These are phyloP conservation scores for Ceramica pisi DNA, from an alignment of 2,888 invertebrate species.

Conservation along the genomic window DNA sequence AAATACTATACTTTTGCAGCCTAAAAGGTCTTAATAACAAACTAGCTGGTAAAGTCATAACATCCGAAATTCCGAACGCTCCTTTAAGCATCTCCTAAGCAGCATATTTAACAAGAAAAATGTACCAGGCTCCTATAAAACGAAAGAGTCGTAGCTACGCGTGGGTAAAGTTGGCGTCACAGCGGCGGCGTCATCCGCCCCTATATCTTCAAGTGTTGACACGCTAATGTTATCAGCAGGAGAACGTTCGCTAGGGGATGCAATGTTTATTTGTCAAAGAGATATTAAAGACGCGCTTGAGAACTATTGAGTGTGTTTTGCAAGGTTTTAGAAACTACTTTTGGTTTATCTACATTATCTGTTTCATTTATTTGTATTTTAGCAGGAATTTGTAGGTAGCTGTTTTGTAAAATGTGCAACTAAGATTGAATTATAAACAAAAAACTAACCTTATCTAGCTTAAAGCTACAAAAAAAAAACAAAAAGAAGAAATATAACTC, in stretches of 20 bases:
- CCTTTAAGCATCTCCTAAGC: conserved; percentile 34
- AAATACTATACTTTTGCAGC: neutral
- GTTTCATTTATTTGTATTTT: neutral
- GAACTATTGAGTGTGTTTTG: neutral
- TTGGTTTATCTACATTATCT: neutral
- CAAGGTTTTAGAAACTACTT: neutral
- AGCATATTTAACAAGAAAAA: conserved; percentile 63
- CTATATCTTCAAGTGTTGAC: conserved; percentile 50
- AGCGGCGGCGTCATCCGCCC: conserved; percentile 39
- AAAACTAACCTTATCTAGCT: no score
- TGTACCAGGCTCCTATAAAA: conserved; percentile 59
- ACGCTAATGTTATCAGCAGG: conserved; percentile 54
- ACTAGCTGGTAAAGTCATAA: neutral
- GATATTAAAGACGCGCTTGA: conserved; percentile 29
- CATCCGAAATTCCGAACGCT: neutral
- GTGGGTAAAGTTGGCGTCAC: conserved; percentile 50
- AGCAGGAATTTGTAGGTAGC: no score
- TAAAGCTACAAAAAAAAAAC: no score
- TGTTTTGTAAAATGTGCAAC: neutral
- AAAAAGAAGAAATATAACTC: neutral
- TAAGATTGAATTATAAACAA: neutral
- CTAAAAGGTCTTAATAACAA: neutral
- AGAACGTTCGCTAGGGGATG: conserved; percentile 55
- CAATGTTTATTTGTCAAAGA: conserved; percentile 66
- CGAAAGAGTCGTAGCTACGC: conserved; percentile 16